A percentile compares a stretch with the other conserved stretches of the same genome.
Evolutionary conservation across 2,888 invertebrate species (phyloP).

Genomic region (Latrodectus hesperus): DNA sequence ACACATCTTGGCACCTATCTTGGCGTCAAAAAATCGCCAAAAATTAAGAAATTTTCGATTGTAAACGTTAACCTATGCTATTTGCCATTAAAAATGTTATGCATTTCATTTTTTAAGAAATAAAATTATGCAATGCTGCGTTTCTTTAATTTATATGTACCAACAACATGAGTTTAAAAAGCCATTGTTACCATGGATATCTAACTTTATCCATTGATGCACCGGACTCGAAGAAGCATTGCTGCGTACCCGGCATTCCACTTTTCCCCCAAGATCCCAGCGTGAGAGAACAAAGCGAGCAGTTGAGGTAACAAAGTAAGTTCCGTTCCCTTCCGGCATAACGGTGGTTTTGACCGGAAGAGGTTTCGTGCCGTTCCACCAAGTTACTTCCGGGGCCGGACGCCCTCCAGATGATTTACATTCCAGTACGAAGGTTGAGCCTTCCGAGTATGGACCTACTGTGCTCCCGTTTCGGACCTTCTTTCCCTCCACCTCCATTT

Average conservation of each 20-base stretch:
- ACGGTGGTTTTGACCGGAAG: constrained; percentile 70
- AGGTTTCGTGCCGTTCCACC: constrained; percentile 82
- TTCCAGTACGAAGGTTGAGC: constrained; percentile 81
- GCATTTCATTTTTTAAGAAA: too few species aligned
- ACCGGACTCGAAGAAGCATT: constrained; percentile 71
- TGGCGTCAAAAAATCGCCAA: too few species aligned
- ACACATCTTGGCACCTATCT: too few species aligned
- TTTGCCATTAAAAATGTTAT: too few species aligned
- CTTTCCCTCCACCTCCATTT: constrained; percentile 67
- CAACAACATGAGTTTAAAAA: too few species aligned
- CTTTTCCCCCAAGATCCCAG: constrained; percentile 71
- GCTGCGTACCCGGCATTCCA: constrained; percentile 71
- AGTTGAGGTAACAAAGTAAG: constrained; percentile 70
- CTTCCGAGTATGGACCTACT: constrained; percentile 83
- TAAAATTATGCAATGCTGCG: too few species aligned
- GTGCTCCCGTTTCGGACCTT: constrained; percentile 64
- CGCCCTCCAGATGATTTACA: constrained; percentile 88
- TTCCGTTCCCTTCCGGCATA: constrained; percentile 57
- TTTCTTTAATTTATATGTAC: too few species aligned
- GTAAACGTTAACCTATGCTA: too few species aligned
- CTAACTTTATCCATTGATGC: constrained; percentile 78
- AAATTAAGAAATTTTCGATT: too few species aligned
- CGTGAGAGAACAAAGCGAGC: constrained; percentile 71
- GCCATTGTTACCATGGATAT: constrained; percentile 81
- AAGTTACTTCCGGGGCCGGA: constrained; percentile 87